Conservation (phyloP, 1,140 invertebrate genomes). For the Dendrolimus punctatus region DNA sequence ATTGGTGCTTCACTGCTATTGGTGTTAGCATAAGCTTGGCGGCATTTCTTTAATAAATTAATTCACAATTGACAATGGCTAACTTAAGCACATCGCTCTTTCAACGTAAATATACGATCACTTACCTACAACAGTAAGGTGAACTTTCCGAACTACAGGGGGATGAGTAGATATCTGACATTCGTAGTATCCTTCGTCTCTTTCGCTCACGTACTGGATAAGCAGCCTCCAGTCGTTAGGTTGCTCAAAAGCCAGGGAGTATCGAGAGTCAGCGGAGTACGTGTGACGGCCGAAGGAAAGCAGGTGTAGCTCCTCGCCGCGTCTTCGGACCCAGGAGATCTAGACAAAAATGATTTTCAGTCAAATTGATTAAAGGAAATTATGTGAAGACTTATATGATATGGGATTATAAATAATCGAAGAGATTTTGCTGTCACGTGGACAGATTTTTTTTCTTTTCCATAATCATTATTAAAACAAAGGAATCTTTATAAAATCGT, state of each 20-base stretch:
- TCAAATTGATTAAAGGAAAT: no score
- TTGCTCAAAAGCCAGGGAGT: conserved; percentile 80
- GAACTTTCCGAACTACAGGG: conserved; percentile 79
- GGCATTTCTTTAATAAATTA: no score
- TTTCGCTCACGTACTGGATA: conserved; percentile 80
- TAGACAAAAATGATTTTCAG: conserved; percentile 14
- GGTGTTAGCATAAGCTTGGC: no score
- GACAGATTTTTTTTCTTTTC: no score
- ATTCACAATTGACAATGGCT: no score
- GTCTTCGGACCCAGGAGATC: conserved; percentile 84
- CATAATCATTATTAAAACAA: no score
- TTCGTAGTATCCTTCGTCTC: conserved; percentile 84
- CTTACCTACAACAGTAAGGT: conserved; percentile 84
- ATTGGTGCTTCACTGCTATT: no score
- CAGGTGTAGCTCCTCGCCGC: conserved; percentile 81
- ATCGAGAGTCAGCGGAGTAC: conserved; percentile 83
- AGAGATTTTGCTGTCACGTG: no score
- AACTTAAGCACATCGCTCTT: no score
- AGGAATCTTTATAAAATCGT: no score
- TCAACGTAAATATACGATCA: conserved; percentile 13
- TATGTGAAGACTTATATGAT: no score
- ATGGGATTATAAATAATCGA: no score
- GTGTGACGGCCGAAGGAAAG: conserved; percentile 84
- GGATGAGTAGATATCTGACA: conserved; percentile 87
- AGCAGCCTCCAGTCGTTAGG: conserved; percentile 87